Conservation (phyloP, 2,113 vertebrate genomes). For the Tyrannus savana region DNA sequence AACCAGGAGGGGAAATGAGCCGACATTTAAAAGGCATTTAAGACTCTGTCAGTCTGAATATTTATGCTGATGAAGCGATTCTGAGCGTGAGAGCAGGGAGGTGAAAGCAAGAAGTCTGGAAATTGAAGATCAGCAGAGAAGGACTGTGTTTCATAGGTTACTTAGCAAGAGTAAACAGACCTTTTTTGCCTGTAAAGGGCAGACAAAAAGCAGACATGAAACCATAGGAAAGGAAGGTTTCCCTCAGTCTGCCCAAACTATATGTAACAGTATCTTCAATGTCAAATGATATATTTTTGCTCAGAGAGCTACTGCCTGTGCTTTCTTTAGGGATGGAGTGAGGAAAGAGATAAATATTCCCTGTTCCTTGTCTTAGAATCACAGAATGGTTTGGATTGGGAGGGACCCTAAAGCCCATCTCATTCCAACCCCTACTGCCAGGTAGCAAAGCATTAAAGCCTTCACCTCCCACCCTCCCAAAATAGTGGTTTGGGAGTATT, state of each 20-base stretch:
- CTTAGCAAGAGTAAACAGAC: neutral
- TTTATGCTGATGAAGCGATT: constrained; percentile 28
- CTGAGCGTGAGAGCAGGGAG: neutral
- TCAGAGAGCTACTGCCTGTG: neutral
- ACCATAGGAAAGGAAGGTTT: neutral
- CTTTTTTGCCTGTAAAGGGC: neutral
- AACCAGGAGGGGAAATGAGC: neutral
- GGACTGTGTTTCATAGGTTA: neutral
- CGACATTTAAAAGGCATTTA: neutral
- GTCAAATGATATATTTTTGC: neutral
- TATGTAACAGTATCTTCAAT: neutral
- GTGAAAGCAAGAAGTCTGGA: neutral
- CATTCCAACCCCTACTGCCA: neutral
- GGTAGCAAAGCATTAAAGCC: neutral
- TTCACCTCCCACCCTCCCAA: neutral
- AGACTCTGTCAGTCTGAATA: neutral
- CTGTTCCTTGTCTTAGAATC: neutral
- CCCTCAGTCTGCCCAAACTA: neutral
- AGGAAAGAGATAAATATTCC: neutral
- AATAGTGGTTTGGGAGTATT: neutral
- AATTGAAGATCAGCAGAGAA: neutral
- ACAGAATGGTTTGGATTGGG: neutral
- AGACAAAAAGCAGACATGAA: constrained; percentile 25
- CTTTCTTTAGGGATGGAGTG: neutral
- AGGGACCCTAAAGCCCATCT: neutral